Evolutionary conservation across 2,113 vertebrate genomes (phyloP).

Genomic region (Gobio gobio): DNA sequence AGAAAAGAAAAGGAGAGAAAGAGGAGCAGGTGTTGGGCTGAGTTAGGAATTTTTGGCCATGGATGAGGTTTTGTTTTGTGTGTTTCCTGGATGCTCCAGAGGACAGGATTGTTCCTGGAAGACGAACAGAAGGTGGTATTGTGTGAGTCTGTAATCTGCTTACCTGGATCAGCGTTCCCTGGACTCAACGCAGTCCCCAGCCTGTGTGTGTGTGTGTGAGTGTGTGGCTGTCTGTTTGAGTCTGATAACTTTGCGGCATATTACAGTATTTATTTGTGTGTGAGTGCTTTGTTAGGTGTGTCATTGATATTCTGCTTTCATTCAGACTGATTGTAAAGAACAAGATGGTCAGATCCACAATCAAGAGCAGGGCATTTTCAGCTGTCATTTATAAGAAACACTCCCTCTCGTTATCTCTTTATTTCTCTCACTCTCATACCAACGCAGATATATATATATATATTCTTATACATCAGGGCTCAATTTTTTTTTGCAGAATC

Average conservation of each 20-base stretch:
- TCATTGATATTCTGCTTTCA: constrained; percentile 54
- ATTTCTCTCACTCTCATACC: not conserved
- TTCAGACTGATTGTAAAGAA: constrained; percentile 39
- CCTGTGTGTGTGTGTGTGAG: constrained; percentile 60
- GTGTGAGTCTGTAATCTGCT: constrained; percentile 82
- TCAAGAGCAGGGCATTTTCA: constrained; percentile 6
- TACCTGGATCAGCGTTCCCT: constrained; percentile 79
- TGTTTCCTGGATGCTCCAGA: constrained; percentile 64
- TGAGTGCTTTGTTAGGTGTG: constrained; percentile 8
- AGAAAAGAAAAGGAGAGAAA: constrained; percentile 46
- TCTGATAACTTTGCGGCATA: constrained; percentile 52
- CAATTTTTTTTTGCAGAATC: too few species aligned
- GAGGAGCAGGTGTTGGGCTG: constrained; percentile 52
- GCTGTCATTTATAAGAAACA: constrained; percentile 76
- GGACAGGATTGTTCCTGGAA: constrained; percentile 77
- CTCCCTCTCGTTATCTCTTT: not conserved
- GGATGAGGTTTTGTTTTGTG: constrained; percentile 48
- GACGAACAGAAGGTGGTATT: constrained; percentile 79
- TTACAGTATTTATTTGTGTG: constrained; percentile 56
- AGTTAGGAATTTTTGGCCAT: constrained; percentile 64
- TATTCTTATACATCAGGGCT: too few species aligned
- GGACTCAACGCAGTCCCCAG: constrained; percentile 72
- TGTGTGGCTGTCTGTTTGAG: constrained; percentile 53
- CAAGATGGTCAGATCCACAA: constrained; percentile 35
- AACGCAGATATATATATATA: too few species aligned